Conservation (phyloP, 2,113 vertebrate genomes). For the Pleuronectes platessa region DNA sequence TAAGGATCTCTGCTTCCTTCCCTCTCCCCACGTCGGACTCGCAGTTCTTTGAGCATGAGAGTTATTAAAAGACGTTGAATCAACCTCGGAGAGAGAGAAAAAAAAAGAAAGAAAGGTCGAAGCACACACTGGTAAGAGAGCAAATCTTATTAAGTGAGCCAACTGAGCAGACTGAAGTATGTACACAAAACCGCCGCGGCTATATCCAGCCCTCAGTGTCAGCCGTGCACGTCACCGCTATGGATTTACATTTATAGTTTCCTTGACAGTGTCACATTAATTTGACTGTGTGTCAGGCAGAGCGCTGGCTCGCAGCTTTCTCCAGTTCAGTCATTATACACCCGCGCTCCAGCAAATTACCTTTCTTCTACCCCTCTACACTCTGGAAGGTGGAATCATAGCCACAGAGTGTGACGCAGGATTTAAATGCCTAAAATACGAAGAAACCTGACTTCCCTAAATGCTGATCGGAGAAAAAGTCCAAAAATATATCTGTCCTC, state of each 20-base stretch:
- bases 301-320: constrained; percentile 19
- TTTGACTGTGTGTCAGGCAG: constrained; percentile 45
- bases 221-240: constrained; percentile 29
- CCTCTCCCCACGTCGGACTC: constrained; percentile 28
- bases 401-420: constrained; percentile 20
- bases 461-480: constrained; percentile 57
- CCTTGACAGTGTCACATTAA: constrained; percentile 44
- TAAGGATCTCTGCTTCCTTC: constrained; percentile 57
- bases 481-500: constrained; percentile 65
- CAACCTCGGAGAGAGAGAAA: constrained; percentile 29
- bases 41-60: constrained; percentile 55
- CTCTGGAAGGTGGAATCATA: constrained; percentile 43
- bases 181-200: constrained; percentile 30
- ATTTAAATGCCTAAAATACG: constrained; percentile 36
- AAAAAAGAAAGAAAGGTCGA: constrained; percentile 20
- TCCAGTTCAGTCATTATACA: constrained; percentile 39
- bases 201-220: constrained; percentile 20
- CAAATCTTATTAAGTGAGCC: constrained; percentile 48
- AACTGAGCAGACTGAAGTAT: constrained; percentile 38
- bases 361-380: constrained; percentile 24
- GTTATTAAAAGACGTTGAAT: constrained; percentile 65
- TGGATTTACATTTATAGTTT: constrained; percentile 57
- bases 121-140: constrained; percentile 32
- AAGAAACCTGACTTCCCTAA: constrained; percentile 47
- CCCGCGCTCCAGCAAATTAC: constrained; percentile 30